Evolutionary conservation across 2,113 vertebrate species (phyloP).

Genomic region (Percopsis transmontana): DNA sequence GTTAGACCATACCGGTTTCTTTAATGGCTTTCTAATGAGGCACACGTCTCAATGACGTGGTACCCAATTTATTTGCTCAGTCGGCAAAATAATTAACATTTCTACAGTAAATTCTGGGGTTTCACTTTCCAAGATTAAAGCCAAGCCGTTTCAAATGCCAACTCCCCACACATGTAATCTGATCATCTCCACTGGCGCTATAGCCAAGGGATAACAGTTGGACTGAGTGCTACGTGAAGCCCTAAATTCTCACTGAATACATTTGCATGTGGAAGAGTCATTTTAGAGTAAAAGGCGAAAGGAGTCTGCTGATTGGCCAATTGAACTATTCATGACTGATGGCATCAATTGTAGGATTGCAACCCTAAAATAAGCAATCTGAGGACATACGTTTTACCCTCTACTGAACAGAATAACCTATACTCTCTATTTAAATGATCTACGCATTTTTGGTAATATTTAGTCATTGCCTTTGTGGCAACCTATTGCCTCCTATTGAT

Average conservation of each 20-base stretch:
- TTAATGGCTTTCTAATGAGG: slow-evolving; percentile 11
- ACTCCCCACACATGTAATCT: slow-evolving; percentile 10
- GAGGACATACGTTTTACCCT: no score
- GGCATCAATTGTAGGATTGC: neutral
- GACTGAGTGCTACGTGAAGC: slow-evolving; percentile 1
- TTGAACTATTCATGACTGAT: neutral
- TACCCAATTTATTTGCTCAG: slow-evolving; percentile 8
- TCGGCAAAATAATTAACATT: slow-evolving; percentile 23
- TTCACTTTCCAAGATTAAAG: slow-evolving; percentile 16
- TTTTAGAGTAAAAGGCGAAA: slow-evolving; percentile 9
- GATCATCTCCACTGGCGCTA: slow-evolving; percentile 4
- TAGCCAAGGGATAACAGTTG: slow-evolving; percentile 20
- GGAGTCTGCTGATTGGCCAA: slow-evolving; percentile 4
- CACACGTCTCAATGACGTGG: slow-evolving; percentile 1
- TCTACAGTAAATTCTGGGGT: slow-evolving; percentile 18
- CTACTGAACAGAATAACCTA: no score
- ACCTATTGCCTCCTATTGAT: no score
- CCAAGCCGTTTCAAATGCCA: slow-evolving; percentile 16
- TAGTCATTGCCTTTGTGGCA: no score
- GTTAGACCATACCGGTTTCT: neutral
- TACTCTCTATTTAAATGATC: no score
- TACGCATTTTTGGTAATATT: no score
- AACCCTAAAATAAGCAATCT: no score
- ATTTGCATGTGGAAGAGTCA: slow-evolving; percentile 33
- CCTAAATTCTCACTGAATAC: neutral